Evolutionary conservation across 2,797 vertebrate species (phyloP).

Genomic region (Mus minutoides): DNA sequence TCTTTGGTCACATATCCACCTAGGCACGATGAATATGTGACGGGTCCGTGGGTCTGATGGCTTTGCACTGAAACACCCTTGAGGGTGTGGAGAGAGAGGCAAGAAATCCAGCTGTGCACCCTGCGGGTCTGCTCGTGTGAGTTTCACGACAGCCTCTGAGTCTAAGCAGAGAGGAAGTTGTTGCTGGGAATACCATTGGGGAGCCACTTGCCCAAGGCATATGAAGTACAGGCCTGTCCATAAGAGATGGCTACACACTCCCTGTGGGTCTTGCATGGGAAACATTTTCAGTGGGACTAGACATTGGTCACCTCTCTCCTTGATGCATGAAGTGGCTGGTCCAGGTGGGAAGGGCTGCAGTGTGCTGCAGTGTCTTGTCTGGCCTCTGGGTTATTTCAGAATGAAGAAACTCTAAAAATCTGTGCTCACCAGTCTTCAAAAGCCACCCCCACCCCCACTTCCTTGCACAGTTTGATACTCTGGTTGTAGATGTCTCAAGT

Average conservation of each 20-base stretch:
- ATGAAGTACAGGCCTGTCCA: accelerated
- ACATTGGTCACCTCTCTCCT: background rate
- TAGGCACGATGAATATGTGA: accelerated
- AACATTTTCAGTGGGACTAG: background rate
- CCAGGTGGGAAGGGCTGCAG: background rate
- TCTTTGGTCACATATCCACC: background rate
- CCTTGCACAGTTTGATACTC: background rate
- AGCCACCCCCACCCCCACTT: background rate
- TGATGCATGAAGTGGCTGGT: background rate
- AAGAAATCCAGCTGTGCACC: background rate
- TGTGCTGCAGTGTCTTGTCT: background rate
- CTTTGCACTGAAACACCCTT: background rate
- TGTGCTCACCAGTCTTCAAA: background rate
- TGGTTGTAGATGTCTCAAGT: background rate
- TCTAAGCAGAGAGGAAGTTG: background rate
- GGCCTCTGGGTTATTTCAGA: background rate
- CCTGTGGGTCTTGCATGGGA: background rate
- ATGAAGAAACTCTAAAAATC: background rate
- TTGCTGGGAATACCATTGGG: accelerated
- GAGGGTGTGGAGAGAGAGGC: background rate
- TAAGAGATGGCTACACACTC: background rate
- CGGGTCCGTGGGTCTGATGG: background rate
- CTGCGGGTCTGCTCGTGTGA: background rate
- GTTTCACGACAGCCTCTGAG: too few species aligned
- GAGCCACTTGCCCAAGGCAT: background rate